phyloP scores from a whole-genome alignment of 2,113 vertebrate species.

The Cyphomyrus discorhynchus region DNA sequence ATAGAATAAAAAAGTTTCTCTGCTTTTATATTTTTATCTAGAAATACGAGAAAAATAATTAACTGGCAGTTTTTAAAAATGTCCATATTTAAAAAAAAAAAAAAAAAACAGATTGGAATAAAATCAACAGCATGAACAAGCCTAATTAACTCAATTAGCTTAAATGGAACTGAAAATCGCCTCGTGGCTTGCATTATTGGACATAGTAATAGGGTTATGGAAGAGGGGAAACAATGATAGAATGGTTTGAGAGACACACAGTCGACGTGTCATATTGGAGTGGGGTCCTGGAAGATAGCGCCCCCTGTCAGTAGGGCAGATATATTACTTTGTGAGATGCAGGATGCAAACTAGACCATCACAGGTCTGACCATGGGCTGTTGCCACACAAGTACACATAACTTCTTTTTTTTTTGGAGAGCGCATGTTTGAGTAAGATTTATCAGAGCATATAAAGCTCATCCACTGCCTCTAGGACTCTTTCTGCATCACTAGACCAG shows the following conservation, averaged over 20 bases:
- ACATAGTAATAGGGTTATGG: not conserved
- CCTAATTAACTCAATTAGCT: not conserved
- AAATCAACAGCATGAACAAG: not conserved
- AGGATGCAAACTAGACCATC: not conserved
- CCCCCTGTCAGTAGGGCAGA: not conserved
- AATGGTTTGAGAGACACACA: not conserved
- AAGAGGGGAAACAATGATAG: not conserved
- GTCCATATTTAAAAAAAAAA: not conserved
- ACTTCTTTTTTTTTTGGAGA: not conserved
- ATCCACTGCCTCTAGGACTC: not conserved
- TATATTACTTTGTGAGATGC: not conserved
- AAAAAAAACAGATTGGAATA: not conserved
- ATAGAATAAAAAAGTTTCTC: not conserved
- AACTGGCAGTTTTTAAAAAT: not conserved
- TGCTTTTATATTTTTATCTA: not conserved
- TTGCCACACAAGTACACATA: not conserved
- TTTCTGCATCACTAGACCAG: not conserved
- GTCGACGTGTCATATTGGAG: not conserved
- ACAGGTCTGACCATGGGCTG: not conserved
- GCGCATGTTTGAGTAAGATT: not conserved
- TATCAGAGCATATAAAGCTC: constrained; percentile 4
- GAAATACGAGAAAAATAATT: not conserved
- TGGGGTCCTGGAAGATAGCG: not conserved
- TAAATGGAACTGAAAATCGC: not conserved
- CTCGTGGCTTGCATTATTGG: not conserved